A percentile compares a stretch with the other conserved stretches of the same genome.
phyloP scores from a whole-genome alignment of 2,888 invertebrate species.

The Zygogramma bicolorata region DNA sequence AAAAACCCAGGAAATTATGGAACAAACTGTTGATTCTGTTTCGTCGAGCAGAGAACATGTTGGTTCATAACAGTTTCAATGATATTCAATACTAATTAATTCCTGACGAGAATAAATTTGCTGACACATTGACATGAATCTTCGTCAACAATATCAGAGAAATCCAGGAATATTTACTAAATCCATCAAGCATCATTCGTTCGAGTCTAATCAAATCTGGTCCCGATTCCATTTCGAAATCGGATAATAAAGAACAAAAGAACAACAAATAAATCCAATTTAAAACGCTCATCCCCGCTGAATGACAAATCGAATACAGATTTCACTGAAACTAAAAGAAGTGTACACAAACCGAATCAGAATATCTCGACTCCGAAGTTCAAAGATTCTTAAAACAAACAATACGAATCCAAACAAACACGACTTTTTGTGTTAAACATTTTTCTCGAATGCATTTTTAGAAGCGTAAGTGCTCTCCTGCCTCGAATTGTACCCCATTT shows the following conservation, averaged over 20 bases:
- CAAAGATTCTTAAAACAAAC: constrained; percentile 31
- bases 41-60: too few relatives aligned
- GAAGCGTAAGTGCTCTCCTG: constrained; percentile 23
- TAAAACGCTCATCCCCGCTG: constrained; percentile 20
- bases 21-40: too few relatives aligned
- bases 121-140: background rate
- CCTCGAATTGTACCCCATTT: constrained; percentile 22
- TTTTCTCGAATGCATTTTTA: constrained; percentile 4
- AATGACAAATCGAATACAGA: constrained; percentile 14
- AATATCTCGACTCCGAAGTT: constrained; percentile 16
- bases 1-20: too few relatives aligned
- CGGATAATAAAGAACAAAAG: background rate
- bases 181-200: background rate
- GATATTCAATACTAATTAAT: too few relatives aligned
- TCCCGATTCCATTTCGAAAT: background rate
- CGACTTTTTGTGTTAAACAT: constrained; percentile 15
- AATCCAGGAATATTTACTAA: background rate
- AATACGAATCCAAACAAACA: constrained; percentile 25
- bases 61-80: too few relatives aligned
- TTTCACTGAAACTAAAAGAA: background rate
- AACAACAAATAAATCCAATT: constrained; percentile 16
- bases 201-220: background rate
- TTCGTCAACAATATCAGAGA: background rate
- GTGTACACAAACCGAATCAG: background rate
- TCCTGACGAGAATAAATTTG: too few relatives aligned